A percentile compares a stretch with the other conserved stretches of the same genome.
Evolutionary conservation across 2,797 vertebrate genomes (phyloP).

Genomic region (Meda fulgida): DNA sequence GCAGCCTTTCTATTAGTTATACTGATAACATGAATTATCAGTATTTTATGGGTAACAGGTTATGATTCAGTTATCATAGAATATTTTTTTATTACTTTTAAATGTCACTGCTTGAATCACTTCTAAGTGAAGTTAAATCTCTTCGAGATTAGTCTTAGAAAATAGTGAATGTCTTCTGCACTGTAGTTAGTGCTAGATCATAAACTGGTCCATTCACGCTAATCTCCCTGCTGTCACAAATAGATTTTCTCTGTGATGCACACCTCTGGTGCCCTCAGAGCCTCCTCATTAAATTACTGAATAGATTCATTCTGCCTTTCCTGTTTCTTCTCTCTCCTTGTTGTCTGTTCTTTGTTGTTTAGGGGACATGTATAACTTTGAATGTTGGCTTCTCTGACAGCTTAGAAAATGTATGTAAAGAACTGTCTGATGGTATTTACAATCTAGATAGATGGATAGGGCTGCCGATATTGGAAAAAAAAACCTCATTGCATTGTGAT

Average conservation of each 20-base stretch:
- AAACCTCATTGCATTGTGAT: background rate
- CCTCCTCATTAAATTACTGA: constrained; percentile 69
- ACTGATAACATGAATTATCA: background rate
- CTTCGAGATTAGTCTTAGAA: background rate
- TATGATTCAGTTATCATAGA: background rate
- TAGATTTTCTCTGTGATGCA: constrained; percentile 71
- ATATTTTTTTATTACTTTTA: background rate
- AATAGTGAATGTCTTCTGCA: background rate
- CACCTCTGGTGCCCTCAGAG: constrained; percentile 68
- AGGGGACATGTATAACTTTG: background rate
- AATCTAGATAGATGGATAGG: background rate
- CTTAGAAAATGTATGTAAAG: background rate
- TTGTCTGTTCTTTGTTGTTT: constrained; percentile 24
- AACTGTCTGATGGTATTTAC: background rate
- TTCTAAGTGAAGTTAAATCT: background rate
- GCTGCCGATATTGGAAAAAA: background rate
- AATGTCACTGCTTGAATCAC: background rate
- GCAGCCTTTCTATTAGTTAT: constrained; percentile 3
- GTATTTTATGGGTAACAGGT: background rate
- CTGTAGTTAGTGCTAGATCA: constrained; percentile 31
- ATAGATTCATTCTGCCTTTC: constrained; percentile 32
- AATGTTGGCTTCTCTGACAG: background rate
- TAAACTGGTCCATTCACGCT: constrained; percentile 52
- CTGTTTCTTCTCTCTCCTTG: constrained; percentile 18
- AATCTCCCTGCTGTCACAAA: constrained; percentile 59